These are phyloP conservation scores for Apocrypta bakeri DNA, from an alignment of 1,140 invertebrate species.

Conservation along the genomic window DNA sequence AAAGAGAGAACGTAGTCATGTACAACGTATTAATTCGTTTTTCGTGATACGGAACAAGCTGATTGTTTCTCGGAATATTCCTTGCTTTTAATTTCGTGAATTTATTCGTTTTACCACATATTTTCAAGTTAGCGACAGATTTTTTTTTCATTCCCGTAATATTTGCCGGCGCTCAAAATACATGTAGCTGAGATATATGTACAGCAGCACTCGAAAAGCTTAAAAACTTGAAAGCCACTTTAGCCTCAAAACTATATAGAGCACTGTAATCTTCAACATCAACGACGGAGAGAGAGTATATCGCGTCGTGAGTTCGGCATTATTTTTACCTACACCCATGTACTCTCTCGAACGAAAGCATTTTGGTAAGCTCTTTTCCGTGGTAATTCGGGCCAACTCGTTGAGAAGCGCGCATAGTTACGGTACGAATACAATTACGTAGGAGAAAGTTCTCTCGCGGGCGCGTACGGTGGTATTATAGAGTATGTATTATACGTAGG, in stretches of 20 bases:
- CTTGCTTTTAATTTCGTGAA: too few relatives aligned
- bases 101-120: too few relatives aligned
- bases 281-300: not conserved
- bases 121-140: too few relatives aligned
- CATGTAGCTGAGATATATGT: too few relatives aligned
- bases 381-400: conserved; percentile 44
- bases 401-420: not conserved
- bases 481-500: too few relatives aligned
- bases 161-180: too few relatives aligned
- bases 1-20: not conserved
- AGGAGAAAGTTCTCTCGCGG: conserved; percentile 23
- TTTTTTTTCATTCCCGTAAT: too few relatives aligned
- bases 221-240: conserved; percentile 2
- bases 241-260: not conserved
- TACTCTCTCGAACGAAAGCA: conserved; percentile 37
- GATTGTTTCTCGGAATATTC: not conserved
- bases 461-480: too few relatives aligned
- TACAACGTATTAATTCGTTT: conserved; percentile 12
- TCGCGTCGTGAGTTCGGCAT: not conserved
- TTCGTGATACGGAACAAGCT: not conserved
- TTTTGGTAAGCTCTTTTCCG: conserved; percentile 52
- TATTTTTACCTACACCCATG: not conserved
- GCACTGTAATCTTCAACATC: not conserved
- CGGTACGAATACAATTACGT: not conserved
- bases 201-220: not conserved